Evolutionary conservation across 2,113 vertebrate genomes (phyloP), one percentile per base, ranked within the genome.

Genomic region (Semnopithecus entellus): DNA sequence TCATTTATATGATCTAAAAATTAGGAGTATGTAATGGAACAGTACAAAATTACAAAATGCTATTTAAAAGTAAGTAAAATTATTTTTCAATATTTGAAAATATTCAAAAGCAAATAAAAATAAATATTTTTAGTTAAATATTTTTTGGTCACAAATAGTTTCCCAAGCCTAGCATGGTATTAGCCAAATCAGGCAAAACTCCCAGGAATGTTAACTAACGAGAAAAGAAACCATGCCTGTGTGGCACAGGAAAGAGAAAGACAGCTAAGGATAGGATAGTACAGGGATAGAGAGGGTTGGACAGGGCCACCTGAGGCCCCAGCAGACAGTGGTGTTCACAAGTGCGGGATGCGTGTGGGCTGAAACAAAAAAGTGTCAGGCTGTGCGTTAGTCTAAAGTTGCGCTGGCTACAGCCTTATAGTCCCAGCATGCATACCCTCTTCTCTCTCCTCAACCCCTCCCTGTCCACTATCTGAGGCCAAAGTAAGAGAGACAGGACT

Each of bases 1-100:
- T 43, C 25, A 76, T 18, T 0, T 9, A 40, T 38, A 88, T 64
- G 35, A 30, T 6, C 66, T 93, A 91, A 75, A 14, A 83, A 66
- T 93, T 93, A 88, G 43, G 23, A 83, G 25, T 25, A 81, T n/a
- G 66, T 94, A 85, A n/a, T 59, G 43, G 32, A 88, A 85, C 27
- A 13, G 22, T 81, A 14, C 76, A 81, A 30, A 66, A 91, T 88
- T 84, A 35, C 11, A 96, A 84, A 79, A 75, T 68, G 32, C 40
- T 73, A 38, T 84, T 66, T 52, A 75, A 76, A 93, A 59, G 64
- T 88, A 80, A 61, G 13, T 76, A 52, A 48, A 40, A 35, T 52
- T 81, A 40, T 8, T 27, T 89, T 72, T 64, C 50, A 64, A 73
- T 23, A 38, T 43, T 84, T 89, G 18, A 82, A 78, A 70, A 38